Conservation (phyloP, 1,140 invertebrate species). For the Vanessa atalanta region DNA sequence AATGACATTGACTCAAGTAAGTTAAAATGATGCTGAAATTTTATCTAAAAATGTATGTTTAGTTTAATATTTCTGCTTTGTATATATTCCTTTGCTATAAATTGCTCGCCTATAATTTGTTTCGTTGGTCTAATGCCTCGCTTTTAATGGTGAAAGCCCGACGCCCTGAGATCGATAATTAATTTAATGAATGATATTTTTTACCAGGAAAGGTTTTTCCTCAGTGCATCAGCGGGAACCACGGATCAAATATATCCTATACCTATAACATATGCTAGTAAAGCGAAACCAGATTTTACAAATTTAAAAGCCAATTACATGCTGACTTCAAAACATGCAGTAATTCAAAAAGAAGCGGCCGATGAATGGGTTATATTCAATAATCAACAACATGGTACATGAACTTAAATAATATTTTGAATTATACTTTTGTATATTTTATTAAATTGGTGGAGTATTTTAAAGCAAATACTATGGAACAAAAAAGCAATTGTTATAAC, state of each 20-base stretch:
- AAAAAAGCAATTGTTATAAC: background rate
- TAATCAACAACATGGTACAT: slow-evolving; percentile 82
- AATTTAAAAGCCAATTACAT: slow-evolving; percentile 77
- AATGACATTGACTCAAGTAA: slow-evolving; percentile 78
- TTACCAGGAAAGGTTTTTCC: slow-evolving; percentile 66
- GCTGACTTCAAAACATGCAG: slow-evolving; percentile 64
- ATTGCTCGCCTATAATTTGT: too few relatives aligned
- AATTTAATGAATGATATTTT: slow-evolving; percentile 28
- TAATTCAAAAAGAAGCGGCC: slow-evolving; percentile 44
- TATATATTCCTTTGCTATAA: background rate
- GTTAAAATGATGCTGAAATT: slow-evolving; percentile 30
- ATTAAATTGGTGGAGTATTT: background rate
- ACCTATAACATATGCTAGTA: slow-evolving; percentile 82
- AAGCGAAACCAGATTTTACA: slow-evolving; percentile 78
- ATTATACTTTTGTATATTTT: background rate
- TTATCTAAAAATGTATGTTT: slow-evolving; percentile 1
- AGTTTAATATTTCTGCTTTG: slow-evolving; percentile 12
- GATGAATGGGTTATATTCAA: slow-evolving; percentile 87
- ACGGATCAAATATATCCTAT: slow-evolving; percentile 80
- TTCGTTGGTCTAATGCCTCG: too few relatives aligned
- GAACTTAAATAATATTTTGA: background rate
- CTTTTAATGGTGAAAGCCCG: too few relatives aligned
- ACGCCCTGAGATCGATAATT: too few relatives aligned
- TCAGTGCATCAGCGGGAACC: slow-evolving; percentile 45
- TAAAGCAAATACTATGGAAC: background rate